Conservation (phyloP, 2,113 vertebrate species). For the Poeciliopsis occidentalis region DNA sequence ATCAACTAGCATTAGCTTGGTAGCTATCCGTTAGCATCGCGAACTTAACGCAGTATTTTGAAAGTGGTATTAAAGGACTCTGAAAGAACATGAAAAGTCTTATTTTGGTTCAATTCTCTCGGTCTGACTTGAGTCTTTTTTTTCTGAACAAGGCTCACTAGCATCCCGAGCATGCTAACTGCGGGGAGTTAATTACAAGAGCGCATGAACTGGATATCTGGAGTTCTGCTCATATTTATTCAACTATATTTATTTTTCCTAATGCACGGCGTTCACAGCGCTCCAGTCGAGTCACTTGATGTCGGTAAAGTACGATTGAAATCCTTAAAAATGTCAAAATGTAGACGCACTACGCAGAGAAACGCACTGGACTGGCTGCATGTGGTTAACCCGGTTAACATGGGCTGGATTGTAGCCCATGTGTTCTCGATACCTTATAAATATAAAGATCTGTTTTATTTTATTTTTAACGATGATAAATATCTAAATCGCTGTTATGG, state of each 20-base stretch:
- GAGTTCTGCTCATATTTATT: not conserved
- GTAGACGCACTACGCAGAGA: not conserved
- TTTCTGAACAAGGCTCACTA: slow-evolving; percentile 7
- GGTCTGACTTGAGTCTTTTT: not conserved
- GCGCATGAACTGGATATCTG: not conserved
- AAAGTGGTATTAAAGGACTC: slow-evolving; percentile 20
- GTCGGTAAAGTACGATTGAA: not conserved
- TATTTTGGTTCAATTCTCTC: not conserved
- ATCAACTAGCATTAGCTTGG: slow-evolving; percentile 50
- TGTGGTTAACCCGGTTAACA: not conserved
- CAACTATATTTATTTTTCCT: not conserved
- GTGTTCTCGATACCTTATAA: too few species aligned
- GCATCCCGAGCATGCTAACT: not conserved
- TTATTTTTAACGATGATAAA: too few species aligned
- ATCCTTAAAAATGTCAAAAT: not conserved
- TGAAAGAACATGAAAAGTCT: too few species aligned
- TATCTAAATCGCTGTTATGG: too few species aligned
- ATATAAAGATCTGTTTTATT: too few species aligned
- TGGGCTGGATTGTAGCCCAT: not conserved
- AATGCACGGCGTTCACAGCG: not conserved
- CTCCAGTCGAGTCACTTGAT: not conserved
- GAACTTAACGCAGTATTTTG: slow-evolving; percentile 25
- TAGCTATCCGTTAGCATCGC: slow-evolving; percentile 55
- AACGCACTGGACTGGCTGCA: not conserved
- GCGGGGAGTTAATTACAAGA: not conserved